phyloP scores from a whole-genome alignment of 1,140 invertebrate genomes.

The Drosophila baimaii region DNA sequence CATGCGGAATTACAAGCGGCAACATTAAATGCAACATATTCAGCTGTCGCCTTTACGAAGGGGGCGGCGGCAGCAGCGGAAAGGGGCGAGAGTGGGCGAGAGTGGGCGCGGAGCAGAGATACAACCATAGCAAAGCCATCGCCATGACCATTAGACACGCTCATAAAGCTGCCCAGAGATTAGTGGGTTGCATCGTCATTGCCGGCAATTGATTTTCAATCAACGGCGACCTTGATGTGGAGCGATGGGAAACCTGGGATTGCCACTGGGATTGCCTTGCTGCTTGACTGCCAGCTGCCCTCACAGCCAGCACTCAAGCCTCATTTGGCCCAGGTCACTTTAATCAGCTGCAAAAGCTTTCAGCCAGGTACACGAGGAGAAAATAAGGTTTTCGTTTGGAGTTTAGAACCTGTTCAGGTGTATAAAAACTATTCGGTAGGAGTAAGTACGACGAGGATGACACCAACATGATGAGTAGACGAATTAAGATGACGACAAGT shows the following conservation, averaged over 20 bases:
- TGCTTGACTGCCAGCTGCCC: constrained; percentile 26
- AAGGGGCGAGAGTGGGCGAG: background rate
- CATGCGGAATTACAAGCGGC: constrained; percentile 69
- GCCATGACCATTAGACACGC: constrained; percentile 58
- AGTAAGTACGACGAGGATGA: too few relatives aligned
- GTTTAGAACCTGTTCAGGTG: background rate
- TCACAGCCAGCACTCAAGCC: constrained; percentile 43
- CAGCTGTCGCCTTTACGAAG: constrained; percentile 25
- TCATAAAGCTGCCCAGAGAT: constrained; percentile 54
- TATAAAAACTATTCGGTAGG: too few relatives aligned
- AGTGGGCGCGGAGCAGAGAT: constrained; percentile 1
- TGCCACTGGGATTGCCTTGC: constrained; percentile 30
- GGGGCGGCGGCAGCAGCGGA: background rate
- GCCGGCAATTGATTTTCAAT: constrained; percentile 76
- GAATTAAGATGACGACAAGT: too few relatives aligned
- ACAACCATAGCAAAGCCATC: background rate
- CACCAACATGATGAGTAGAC: too few relatives aligned
- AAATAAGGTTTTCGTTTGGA: background rate
- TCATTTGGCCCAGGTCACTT: constrained; percentile 61
- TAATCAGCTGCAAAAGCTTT: constrained; percentile 50
- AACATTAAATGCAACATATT: constrained; percentile 70
- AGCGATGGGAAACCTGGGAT: constrained; percentile 29
- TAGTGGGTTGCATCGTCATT: constrained; percentile 60
- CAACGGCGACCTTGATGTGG: constrained; percentile 55
- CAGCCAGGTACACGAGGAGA: background rate